Percentiles rank a stretch among this genome's conserved stretches.
Evolutionary conservation across 2,113 vertebrate species (phyloP).

Genomic region (Cottus gobio): DNA sequence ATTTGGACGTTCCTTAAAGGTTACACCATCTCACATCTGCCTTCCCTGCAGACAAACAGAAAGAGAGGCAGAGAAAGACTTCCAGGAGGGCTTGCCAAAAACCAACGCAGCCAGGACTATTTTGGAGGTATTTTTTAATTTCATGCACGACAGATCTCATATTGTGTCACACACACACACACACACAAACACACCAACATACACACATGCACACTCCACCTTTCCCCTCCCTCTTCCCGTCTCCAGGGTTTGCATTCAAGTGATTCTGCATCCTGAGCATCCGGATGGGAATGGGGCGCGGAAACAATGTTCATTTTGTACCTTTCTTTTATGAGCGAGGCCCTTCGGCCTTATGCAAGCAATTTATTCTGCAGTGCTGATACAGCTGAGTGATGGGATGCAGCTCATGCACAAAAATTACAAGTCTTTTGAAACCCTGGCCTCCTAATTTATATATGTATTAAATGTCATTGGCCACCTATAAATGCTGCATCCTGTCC

Average conservation of each 20-base stretch:
- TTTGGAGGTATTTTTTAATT: slow-evolving; percentile 84
- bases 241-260: slow-evolving; percentile 70
- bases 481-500: slow-evolving; percentile 12
- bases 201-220: neutral
- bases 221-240: slow-evolving; percentile 26
- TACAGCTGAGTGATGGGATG: slow-evolving; percentile 51
- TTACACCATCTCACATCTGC: slow-evolving; percentile 70
- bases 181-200: slow-evolving; percentile 22
- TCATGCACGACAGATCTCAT: slow-evolving; percentile 82
- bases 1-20: slow-evolving; percentile 79
- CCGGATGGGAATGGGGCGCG: slow-evolving; percentile 58
- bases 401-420: slow-evolving; percentile 24
- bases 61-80: slow-evolving; percentile 58
- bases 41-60: slow-evolving; percentile 67
- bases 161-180: slow-evolving; percentile 69
- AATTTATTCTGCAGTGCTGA: slow-evolving; percentile 60
- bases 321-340: slow-evolving; percentile 46
- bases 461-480: slow-evolving; percentile 42
- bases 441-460: slow-evolving; percentile 34
- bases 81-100: slow-evolving; percentile 50
- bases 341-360: slow-evolving; percentile 50
- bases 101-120: slow-evolving; percentile 68
- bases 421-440: slow-evolving; percentile 40
- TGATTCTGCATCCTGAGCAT: slow-evolving; percentile 62
- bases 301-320: slow-evolving; percentile 66